These are phyloP conservation scores for Acholoe squamosa DNA, from an alignment of 2,888 invertebrate genomes.

Conservation along the genomic window DNA sequence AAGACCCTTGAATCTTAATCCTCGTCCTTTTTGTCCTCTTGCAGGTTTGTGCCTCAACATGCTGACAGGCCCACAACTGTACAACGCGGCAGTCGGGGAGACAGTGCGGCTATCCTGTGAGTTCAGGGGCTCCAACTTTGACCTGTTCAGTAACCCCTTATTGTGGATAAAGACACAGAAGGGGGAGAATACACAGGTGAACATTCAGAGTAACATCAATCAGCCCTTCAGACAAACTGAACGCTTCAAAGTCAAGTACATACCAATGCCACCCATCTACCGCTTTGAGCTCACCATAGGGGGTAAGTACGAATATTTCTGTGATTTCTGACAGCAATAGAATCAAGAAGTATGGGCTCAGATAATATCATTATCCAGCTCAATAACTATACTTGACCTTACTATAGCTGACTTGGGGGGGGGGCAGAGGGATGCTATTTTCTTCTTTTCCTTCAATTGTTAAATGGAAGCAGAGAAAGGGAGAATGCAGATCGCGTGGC, in stretches of 20 bases:
- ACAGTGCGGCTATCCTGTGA: constrained; percentile 57
- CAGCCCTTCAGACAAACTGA: constrained; percentile 67
- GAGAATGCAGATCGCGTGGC: too few species aligned
- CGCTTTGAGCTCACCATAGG: constrained; percentile 60
- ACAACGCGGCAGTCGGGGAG: constrained; percentile 55
- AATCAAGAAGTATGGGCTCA: too few species aligned
- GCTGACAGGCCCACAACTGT: constrained; percentile 45
- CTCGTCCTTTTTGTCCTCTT: background rate
- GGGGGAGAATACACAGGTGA: constrained; percentile 66
- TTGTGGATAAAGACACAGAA: constrained; percentile 68
- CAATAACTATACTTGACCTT: too few species aligned
- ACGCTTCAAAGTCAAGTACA: constrained; percentile 68
- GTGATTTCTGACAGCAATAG: too few species aligned
- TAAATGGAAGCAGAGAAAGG: too few species aligned
- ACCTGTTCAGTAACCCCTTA: constrained; percentile 66
- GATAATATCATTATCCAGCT: too few species aligned
- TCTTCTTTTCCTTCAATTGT: too few species aligned
- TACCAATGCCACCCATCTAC: constrained; percentile 64
- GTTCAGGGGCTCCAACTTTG: constrained; percentile 61
- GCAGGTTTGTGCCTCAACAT: constrained; percentile 57
- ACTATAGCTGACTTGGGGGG: too few species aligned
- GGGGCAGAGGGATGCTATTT: too few species aligned
- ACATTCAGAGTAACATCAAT: constrained; percentile 71
- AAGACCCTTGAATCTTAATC: background rate
- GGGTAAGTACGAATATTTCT: constrained; percentile 64